Evolutionary conservation across 2,797 vertebrate genomes (phyloP).

Genomic region (Meda fulgida): DNA sequence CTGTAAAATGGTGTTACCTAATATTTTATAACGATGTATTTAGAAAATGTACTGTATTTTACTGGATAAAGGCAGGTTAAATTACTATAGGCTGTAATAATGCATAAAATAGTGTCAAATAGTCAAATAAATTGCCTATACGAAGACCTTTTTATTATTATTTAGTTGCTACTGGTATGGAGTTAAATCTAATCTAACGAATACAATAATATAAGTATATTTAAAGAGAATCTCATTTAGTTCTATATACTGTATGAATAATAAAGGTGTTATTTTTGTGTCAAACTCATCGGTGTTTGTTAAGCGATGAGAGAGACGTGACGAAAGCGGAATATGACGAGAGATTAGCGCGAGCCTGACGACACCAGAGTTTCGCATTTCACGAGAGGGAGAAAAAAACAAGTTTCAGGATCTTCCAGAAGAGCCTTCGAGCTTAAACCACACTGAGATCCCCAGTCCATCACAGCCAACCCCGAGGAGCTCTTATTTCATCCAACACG

Average conservation of each 20-base stretch:
- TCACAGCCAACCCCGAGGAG: neutral
- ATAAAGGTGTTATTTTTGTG: neutral
- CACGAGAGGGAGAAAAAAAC: slow-evolving; percentile 24
- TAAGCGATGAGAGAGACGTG: slow-evolving; percentile 46
- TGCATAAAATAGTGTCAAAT: neutral
- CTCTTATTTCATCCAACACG: neutral
- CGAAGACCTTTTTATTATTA: neutral
- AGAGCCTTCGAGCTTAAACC: slow-evolving; percentile 12
- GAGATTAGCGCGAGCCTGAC: slow-evolving; percentile 32
- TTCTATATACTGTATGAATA: neutral
- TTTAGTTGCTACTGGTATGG: neutral
- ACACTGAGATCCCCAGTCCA: neutral
- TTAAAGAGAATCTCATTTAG: neutral
- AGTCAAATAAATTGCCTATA: neutral
- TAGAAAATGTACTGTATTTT: neutral
- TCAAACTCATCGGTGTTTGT: neutral
- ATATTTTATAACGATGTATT: neutral
- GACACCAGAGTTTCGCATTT: slow-evolving; percentile 51
- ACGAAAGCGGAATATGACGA: slow-evolving; percentile 61
- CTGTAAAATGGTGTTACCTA: too few species aligned
- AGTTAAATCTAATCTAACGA: neutral
- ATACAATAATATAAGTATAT: neutral
- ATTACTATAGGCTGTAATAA: neutral
- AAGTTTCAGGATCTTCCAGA: slow-evolving; percentile 15
- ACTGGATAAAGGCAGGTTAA: neutral